Percentiles rank a stretch among this genome's conserved stretches.
phyloP scores from a whole-genome alignment of 2,888 invertebrate species.

The Drosophila neotestacea region DNA sequence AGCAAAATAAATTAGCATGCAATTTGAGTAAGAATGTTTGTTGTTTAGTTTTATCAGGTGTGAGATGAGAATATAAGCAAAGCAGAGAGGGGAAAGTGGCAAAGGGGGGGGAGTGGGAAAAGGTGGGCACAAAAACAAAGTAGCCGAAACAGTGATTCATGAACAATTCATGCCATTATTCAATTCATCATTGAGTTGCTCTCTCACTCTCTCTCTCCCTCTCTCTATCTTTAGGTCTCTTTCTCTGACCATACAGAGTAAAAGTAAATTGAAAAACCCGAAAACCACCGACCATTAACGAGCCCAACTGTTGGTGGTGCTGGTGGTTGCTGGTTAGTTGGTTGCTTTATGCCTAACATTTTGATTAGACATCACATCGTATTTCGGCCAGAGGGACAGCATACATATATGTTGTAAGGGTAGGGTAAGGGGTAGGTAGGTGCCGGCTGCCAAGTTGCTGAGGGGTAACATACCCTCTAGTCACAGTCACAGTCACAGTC shows the following conservation, averaged over 20 bases:
- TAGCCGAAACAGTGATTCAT: constrained; percentile 28
- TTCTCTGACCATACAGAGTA: constrained; percentile 16
- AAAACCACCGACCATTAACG: constrained; percentile 39
- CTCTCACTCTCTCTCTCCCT: background rate
- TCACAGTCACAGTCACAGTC: constrained; percentile 7
- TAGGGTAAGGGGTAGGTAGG: constrained; percentile 18
- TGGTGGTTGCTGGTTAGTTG: constrained; percentile 25
- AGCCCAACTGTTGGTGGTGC: constrained; percentile 20
- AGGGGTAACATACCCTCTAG: constrained; percentile 3
- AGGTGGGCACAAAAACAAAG: background rate
- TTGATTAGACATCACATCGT: constrained; percentile 31
- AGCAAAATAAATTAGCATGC: background rate
- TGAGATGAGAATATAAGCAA: constrained; percentile 2
- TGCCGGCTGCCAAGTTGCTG: constrained; percentile 19
- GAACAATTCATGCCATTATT: constrained; percentile 21
- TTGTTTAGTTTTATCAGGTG: constrained; percentile 1
- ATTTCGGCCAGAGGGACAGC: background rate
- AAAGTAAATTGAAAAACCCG: constrained; percentile 32
- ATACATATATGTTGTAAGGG: background rate
- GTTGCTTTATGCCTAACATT: constrained; percentile 27
- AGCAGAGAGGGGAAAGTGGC: background rate
- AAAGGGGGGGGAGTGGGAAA: background rate
- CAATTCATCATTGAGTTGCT: constrained; percentile 26
- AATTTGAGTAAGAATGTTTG: background rate
- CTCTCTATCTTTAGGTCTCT: background rate